Base-by-base conservation (phyloP, 1,140 invertebrate genomes). In the Zaprionus africanus region DNA sequence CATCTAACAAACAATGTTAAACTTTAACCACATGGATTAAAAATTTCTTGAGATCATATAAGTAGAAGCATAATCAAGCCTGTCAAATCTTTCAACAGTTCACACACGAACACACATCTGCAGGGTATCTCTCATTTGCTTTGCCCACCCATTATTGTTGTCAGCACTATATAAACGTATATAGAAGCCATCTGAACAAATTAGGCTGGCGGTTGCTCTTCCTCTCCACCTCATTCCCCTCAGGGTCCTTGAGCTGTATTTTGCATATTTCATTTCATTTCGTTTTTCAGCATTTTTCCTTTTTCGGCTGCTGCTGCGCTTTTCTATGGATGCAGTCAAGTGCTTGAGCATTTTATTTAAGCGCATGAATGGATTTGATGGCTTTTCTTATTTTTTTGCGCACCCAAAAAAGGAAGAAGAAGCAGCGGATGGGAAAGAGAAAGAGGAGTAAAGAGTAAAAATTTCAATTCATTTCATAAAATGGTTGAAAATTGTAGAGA, bases 331-430 rank as follows among this genome's bases (percentile, higher is more conserved):
- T 90, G 90, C 90, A 92, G 90, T 92, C 90, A 92, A 92, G 90
- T 92, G 90, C 86, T 91, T 80, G 90, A 92, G 90, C 90, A 91
- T 91, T 91, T 91, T 91, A 91, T 91, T 91, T 92, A 92, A 92
- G 90, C 90, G 83, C 83, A 92, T 84, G 90, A 90, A 92, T 87
- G 86, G 85, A 82, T 87, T 87, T 90, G 79, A 91, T 81, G 83
- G 79, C 76, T 88, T 88, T 84, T 77, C 88, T 85, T 88, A 57
- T 69, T 65, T 75, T 75, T 38, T 38, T 61, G 67, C 69, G 76
- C 62, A 76, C 57, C 62, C 58, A n/a, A 63, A 80, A 82, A 82
- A 79, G 49, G 56, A 82, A 43, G 11, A 28, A 49, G n/a, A 49
- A 49, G 43, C 43, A 49, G 46, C 7, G 2, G 17, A 5, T 5